Evolutionary conservation across 2,113 vertebrate genomes (phyloP).

Genomic region (Pterophyllum scalare): DNA sequence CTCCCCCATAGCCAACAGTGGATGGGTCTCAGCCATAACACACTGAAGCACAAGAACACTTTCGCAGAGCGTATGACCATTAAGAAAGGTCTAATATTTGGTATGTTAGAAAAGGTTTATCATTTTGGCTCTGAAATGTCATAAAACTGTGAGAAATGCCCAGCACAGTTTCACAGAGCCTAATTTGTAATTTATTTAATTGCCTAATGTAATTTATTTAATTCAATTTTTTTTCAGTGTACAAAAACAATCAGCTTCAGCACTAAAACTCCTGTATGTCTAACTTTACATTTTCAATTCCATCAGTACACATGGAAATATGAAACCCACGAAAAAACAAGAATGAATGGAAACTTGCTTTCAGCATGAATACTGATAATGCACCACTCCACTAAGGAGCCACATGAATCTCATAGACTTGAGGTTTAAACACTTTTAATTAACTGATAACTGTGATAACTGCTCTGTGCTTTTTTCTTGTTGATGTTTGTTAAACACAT

Average conservation of each 20-base stretch:
- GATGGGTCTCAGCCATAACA: constrained; percentile 49
- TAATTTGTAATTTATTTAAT: neutral
- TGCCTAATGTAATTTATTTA: neutral
- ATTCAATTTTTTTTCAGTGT: neutral
- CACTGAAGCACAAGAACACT: constrained; percentile 23
- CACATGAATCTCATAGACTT: neutral
- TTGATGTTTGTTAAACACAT: constrained; percentile 40
- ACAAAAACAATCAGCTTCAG: too few relatives aligned
- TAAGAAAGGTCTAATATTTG: constrained; percentile 16
- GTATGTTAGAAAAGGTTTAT: neutral
- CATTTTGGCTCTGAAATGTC: neutral
- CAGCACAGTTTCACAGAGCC: neutral
- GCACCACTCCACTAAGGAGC: neutral
- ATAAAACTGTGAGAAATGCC: neutral
- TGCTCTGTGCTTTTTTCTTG: neutral
- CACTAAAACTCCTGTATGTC: neutral
- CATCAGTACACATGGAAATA: neutral
- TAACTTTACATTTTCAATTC: neutral
- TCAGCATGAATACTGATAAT: neutral
- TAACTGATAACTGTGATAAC: constrained; percentile 2
- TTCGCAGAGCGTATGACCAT: constrained; percentile 4
- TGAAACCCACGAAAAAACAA: neutral
- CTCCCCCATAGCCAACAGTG: constrained; percentile 20
- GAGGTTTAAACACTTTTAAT: constrained; percentile 28
- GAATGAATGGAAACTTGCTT: neutral